phyloP scores from a whole-genome alignment of 2,888 invertebrate species.

The Graphium colonna region DNA sequence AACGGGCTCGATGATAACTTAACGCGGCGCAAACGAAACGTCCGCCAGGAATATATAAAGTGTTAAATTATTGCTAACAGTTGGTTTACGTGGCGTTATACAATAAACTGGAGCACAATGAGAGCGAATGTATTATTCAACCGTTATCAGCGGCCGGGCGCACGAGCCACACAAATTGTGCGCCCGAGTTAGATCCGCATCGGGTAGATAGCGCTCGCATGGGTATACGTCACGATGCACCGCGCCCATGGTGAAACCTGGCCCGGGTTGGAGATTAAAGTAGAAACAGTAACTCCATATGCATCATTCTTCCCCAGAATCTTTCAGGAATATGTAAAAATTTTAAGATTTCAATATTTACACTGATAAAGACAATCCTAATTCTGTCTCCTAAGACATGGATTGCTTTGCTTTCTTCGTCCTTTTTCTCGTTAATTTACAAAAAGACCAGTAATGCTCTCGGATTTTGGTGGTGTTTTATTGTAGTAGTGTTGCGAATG shows the following conservation, averaged over 20 bases:
- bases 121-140: slow-evolving; percentile 63
- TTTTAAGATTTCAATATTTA: no score
- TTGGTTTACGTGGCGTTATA: slow-evolving; percentile 22
- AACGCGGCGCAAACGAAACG: background rate
- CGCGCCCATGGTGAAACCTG: slow-evolving; percentile 21
- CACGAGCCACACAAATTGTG: slow-evolving; percentile 68
- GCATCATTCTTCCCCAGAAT: background rate
- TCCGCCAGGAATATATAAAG: slow-evolving; percentile 13
- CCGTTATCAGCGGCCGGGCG: slow-evolving; percentile 55
- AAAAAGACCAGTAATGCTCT: no score
- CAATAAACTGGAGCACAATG: slow-evolving; percentile 54
- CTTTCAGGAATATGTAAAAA: no score
- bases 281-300: background rate
- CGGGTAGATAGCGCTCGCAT: slow-evolving; percentile 39
- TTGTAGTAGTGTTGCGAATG: no score
- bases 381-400: no score
- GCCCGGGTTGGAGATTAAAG: background rate
- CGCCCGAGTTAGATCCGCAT: slow-evolving; percentile 48
- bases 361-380: no score
- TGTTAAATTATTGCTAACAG: slow-evolving; percentile 13
- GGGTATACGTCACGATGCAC: slow-evolving; percentile 43
- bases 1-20: background rate
- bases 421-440: no score
- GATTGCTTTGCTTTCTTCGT: no score
- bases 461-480: no score